phyloP scores from a whole-genome alignment of 2,888 invertebrate genomes.

The Spicauda simplicius region DNA sequence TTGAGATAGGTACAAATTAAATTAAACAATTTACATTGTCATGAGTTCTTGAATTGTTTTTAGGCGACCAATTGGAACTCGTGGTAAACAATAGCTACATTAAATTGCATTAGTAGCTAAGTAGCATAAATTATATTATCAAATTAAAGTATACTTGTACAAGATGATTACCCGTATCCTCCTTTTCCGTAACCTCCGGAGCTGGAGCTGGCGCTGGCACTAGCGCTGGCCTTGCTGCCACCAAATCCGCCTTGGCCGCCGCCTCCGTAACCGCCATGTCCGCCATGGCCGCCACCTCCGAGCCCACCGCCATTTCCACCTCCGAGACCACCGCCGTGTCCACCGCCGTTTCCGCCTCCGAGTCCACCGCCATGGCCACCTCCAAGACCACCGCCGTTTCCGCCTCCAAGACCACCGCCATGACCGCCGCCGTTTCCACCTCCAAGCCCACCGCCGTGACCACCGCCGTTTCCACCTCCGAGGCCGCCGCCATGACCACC shows the following conservation, averaged over 20 bases:
- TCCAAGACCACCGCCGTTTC: conserved; percentile 35
- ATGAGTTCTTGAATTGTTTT: too few relatives aligned
- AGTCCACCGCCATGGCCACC: conserved; percentile 35
- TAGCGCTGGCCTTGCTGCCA: conserved; percentile 42
- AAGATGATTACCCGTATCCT: conserved; percentile 56
- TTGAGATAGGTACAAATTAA: too few relatives aligned
- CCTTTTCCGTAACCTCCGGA: conserved; percentile 50
- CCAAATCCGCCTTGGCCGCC: conserved; percentile 35
- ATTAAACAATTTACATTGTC: too few relatives aligned
- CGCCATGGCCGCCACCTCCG: conserved; percentile 30
- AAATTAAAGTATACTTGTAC: too few relatives aligned
- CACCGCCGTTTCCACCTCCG: conserved; percentile 22
- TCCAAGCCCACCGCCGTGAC: too few relatives aligned
- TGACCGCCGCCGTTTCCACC: conserved; percentile 37
- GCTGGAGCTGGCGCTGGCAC: conserved; percentile 43
- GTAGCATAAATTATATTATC: too few relatives aligned
- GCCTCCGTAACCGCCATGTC: conserved; percentile 35
- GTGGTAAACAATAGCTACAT: too few relatives aligned
- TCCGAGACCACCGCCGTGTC: conserved; percentile 34
- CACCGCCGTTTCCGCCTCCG: conserved; percentile 22
- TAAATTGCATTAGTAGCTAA: too few relatives aligned
- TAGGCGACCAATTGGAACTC: too few relatives aligned
- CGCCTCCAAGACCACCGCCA: conserved; percentile 42
- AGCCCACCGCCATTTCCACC: conserved; percentile 6
- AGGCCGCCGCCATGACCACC: conserved; percentile 24